Percentiles rank a stretch among this genome's conserved stretches.
Evolutionary conservation across 2,888 invertebrate genomes (phyloP).

Genomic region (Heliconius ismenius): DNA sequence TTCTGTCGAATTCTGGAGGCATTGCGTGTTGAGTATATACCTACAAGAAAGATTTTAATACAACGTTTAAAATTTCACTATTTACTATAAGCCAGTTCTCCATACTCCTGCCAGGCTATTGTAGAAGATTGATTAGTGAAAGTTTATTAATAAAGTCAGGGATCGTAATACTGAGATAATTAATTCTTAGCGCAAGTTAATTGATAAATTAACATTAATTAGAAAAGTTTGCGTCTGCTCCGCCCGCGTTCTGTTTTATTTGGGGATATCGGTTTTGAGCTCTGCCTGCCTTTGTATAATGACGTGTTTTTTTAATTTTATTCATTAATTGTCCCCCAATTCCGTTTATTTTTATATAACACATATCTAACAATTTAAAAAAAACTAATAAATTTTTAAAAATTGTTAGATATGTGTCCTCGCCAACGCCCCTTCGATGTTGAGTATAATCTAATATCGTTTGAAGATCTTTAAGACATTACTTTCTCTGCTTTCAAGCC

Average conservation of each 20-base stretch:
- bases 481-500: no score
- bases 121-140: constrained; percentile 76
- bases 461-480: no score
- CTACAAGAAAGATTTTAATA: no score
- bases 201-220: constrained; percentile 80
- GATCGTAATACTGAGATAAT: constrained; percentile 77
- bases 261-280: constrained; percentile 43
- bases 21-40: no score
- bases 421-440: no score
- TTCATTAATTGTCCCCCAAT: constrained; percentile 13
- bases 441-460: no score
- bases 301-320: constrained; percentile 22
- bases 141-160: constrained; percentile 78
- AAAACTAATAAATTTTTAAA: no score
- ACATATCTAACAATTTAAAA: no score
- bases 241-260: constrained; percentile 48
- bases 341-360: no score
- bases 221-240: constrained; percentile 70
- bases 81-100: constrained; percentile 7
- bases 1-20: no score
- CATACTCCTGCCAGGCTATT: constrained; percentile 39
- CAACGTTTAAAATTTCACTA: neutral
- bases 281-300: constrained; percentile 33
- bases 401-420: no score
- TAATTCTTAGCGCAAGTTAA: constrained; percentile 79